Evolutionary conservation across 2,888 invertebrate genomes (phyloP), one percentile per base, ranked within the genome.

Genomic region (Timema podura): DNA sequence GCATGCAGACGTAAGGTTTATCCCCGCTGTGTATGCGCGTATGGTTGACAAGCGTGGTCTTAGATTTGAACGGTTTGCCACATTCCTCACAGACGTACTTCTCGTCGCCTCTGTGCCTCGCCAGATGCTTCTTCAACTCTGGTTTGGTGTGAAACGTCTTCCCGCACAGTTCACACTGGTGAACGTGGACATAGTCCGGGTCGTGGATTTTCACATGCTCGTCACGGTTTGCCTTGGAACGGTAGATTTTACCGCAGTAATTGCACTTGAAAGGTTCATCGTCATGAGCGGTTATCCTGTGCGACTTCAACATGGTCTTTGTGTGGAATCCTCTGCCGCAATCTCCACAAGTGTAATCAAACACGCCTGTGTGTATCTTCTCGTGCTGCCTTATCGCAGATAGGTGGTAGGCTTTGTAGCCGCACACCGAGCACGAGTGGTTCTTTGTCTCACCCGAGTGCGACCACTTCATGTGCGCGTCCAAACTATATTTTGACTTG

Each of bases 151-250:
- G n/a, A 15, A 66, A 66, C 5, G n/a, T 13, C 1, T 45, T 81
- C 0, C 85, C 85, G 68, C 87, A 87, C 1, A 81, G 79, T 59
- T 81, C 80, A 71, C 81, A 81, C 70, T 48, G 67, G 30, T 45
- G 15, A 48, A 44, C 48, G 45, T n/a, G n/a, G n/a, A n/a, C n/a
- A n/a, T n/a, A n/a, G n/a, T n/a, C 10, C 61, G 45, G 6, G 5
- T 30, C 30, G 45, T 61, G 61, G 15, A 30, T 11, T 61, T 61
- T 30, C 8, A 61, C 44, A 44, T 61, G 61, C 8, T 61, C 45
- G 8, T 61, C 61, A 16, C 61, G 45, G 1, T 61, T 44, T 67
- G 48, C 30, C 54, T 51, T 13, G 9, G 8, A 10, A 7, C 45
- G 51, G 51, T 51, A 65, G 47, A 65, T 5, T 30, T 51, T 67